Percentiles rank a stretch among this genome's conserved stretches.
These are phyloP conservation scores for Paramormyrops kingsleyae DNA, from an alignment of 2,113 vertebrate species.

Conservation along the genomic window DNA sequence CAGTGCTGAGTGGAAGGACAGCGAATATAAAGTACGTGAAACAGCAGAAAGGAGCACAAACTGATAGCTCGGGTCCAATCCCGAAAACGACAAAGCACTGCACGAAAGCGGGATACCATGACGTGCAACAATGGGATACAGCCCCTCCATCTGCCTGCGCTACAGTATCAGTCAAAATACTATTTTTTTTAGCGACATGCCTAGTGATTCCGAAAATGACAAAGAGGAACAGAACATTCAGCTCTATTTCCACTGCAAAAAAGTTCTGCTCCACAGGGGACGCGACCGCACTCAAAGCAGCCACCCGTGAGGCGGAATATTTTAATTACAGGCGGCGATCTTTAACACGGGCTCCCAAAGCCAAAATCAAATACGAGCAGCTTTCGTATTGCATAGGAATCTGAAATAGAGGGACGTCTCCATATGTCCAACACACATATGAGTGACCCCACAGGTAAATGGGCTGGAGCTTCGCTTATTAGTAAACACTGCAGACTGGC, in stretches of 20 bases:
- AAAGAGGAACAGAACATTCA: not conserved
- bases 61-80: not conserved
- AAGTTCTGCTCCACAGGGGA: not conserved
- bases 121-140: not conserved
- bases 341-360: not conserved
- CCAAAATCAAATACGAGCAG: not conserved
- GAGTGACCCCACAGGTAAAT: not conserved
- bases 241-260: not conserved
- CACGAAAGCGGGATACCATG: not conserved
- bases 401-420: not conserved
- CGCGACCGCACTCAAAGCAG: not conserved
- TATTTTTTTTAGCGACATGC: not conserved
- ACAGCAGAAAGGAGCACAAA: not conserved
- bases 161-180: not conserved
- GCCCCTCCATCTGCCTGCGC: not conserved
- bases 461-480: not conserved
- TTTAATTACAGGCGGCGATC: not conserved
- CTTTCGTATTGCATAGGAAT: not conserved
- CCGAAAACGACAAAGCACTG: not conserved
- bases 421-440: not conserved
- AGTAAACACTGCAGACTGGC: not conserved
- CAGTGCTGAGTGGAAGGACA: not conserved
- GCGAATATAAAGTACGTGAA: not conserved
- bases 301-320: not conserved
- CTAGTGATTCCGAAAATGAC: not conserved